Percentiles rank a stretch among this genome's conserved stretches.
phyloP scores from a whole-genome alignment of 2,888 invertebrate genomes.

The Suillia variegata region DNA sequence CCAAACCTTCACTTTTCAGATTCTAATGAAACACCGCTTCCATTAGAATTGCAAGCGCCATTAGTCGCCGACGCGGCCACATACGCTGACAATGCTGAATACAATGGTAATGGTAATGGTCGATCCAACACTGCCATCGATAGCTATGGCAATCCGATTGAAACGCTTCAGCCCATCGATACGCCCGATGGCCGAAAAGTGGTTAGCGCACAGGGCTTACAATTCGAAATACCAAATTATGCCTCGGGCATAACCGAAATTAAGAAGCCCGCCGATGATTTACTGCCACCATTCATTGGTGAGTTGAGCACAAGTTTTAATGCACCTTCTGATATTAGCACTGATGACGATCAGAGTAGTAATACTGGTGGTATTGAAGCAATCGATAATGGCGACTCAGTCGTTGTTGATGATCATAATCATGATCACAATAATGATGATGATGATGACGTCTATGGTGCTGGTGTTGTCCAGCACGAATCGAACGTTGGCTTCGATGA shows the following conservation, averaged over 20 bases:
- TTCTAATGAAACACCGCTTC: conserved; percentile 56
- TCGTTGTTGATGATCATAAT: not conserved
- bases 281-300: conserved; percentile 60
- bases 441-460: too few species aligned
- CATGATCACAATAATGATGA: not conserved
- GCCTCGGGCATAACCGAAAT: conserved; percentile 61
- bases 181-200: conserved; percentile 58
- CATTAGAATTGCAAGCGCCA: conserved; percentile 58
- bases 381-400: conserved; percentile 5
- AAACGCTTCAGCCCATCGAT: conserved; percentile 51
- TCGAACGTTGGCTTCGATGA: too few species aligned
- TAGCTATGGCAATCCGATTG: conserved; percentile 60
- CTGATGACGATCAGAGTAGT: conserved; percentile 7
- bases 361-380: conserved; percentile 9
- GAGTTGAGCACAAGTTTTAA: conserved; percentile 43
- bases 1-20: conserved; percentile 44
- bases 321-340: conserved; percentile 8
- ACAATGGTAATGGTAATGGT: conserved; percentile 25
- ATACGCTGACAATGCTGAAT: conserved; percentile 4
- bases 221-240: conserved; percentile 61
- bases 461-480: too few species aligned
- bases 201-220: conserved; percentile 54
- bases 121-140: conserved; percentile 40
- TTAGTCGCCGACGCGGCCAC: conserved; percentile 36
- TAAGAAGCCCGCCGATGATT: conserved; percentile 53